Base-by-base conservation (phyloP, 2,113 vertebrate genomes). In the Corydoras sp. region DNA sequence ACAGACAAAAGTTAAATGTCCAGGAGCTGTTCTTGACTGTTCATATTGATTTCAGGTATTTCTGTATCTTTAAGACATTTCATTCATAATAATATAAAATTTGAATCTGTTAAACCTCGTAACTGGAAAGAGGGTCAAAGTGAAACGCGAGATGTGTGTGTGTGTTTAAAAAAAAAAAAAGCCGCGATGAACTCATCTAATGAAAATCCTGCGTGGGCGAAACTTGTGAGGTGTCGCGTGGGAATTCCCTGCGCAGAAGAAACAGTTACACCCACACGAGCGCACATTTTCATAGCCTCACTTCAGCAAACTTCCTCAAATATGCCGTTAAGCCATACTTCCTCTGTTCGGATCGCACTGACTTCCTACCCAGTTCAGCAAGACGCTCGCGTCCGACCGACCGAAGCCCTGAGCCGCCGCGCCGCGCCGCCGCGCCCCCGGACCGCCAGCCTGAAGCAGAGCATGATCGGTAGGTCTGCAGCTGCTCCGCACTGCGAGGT, bases 271-370 rank as follows among this genome's bases (percentile, higher is more conserved):
- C 73, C 73, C 77, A 66, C 74, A 35, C 14, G 12, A 14, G 13
- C n/a, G 59, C 35, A 76, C 73, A 69, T 53, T 62, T 72, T 73
- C 74, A 76, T 53, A 74, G 76, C 63, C 18, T 68, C 56, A 72
- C 60, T 69, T 79, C 55, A 9, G 74, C 60, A 79, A 76, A 79
- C 77, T 79, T 79, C 77, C 77, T 79, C 70, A 79, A 79, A 79
- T 10, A 67, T 67, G 74, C 74, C 62, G 77, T 79, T 79, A 76
- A 79, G 66, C 60, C 73, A 66, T 49, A 79, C 77, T 79, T 79
- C 77, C 77, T 79, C 74, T 76, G 69, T 43, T 14, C 71, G 65
- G 73, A 11, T 60, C 63, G 69, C 73, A 35, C 56, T 51, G 54
- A 67, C 77, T 68, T 75, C 77, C 73, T 70, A 76, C 70, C 59